Evolutionary conservation across 1,140 invertebrate species (phyloP).

Genomic region (Bradysia coprophila): DNA sequence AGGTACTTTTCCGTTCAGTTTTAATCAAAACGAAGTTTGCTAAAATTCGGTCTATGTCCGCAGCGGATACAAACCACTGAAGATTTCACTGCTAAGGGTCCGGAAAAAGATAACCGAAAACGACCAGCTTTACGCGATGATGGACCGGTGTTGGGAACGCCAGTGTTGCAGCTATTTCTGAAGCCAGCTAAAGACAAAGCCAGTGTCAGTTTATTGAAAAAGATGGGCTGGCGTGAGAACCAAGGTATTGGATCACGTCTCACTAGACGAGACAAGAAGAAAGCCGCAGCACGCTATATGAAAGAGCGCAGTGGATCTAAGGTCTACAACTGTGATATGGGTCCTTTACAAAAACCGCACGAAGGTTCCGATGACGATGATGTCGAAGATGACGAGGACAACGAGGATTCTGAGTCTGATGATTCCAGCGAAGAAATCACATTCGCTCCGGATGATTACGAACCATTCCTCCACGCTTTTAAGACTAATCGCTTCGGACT

Average conservation of each 20-base stretch:
- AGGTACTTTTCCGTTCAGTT: no score
- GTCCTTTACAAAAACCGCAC: slow-evolving; percentile 1
- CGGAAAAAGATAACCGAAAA: slow-evolving; percentile 30
- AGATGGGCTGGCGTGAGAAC: slow-evolving; percentile 81
- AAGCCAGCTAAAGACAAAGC: slow-evolving; percentile 69
- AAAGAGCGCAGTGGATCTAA: slow-evolving; percentile 14
- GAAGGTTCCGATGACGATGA: slow-evolving; percentile 7
- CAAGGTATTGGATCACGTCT: slow-evolving; percentile 72
- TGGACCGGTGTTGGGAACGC: slow-evolving; percentile 58
- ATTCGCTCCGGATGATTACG: slow-evolving; percentile 76
- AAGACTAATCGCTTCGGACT: slow-evolving; percentile 75
- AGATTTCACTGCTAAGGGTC: slow-evolving; percentile 39
- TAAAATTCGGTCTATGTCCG: no score
- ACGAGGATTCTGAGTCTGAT: slow-evolving; percentile 7
- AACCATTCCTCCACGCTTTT: slow-evolving; percentile 43
- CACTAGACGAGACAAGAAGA: slow-evolving; percentile 27
- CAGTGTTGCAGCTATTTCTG: slow-evolving; percentile 63
- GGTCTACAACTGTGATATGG: slow-evolving; percentile 9
- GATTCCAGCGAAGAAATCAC: slow-evolving; percentile 42
- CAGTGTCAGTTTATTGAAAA: slow-evolving; percentile 65
- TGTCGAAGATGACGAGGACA: slow-evolving; percentile 10
- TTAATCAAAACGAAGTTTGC: no score
- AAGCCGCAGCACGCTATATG: slow-evolving; percentile 4
- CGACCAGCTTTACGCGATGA: slow-evolving; percentile 25
- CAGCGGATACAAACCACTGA: slow-evolving; percentile 38